Conservation (phyloP, 2,888 invertebrate genomes). For the Alloscopus bannaensis region DNA sequence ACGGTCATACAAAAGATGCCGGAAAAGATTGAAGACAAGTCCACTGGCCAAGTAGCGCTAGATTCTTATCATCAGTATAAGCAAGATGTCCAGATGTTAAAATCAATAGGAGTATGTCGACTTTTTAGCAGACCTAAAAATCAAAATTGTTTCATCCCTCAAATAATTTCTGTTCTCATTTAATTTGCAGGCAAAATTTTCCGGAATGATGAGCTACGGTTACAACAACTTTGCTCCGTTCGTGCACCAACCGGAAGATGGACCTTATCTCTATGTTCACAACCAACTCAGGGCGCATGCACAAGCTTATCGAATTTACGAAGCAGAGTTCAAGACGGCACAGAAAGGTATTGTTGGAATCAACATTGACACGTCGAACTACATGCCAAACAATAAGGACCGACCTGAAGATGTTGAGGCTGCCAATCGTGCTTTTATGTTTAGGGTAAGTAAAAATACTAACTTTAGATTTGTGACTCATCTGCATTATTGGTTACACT, state of each 20-base stretch:
- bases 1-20: conserved; percentile 74
- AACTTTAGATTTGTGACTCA: background rate
- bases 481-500: background rate
- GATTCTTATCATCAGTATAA: conserved; percentile 76
- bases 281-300: conserved; percentile 82
- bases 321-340: conserved; percentile 77
- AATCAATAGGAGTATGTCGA: conserved; percentile 74
- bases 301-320: conserved; percentile 80
- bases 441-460: conserved; percentile 60
- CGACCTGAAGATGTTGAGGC: conserved; percentile 67
- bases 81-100: conserved; percentile 76
- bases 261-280: conserved; percentile 81
- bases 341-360: conserved; percentile 73
- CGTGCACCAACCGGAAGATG: conserved; percentile 76
- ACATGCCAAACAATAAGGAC: conserved; percentile 68
- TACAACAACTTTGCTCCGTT: conserved; percentile 76
- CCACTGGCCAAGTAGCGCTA: conserved; percentile 76
- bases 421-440: conserved; percentile 70
- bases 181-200: conserved; percentile 73
- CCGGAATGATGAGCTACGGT: conserved; percentile 76
- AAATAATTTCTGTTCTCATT: too few species aligned
- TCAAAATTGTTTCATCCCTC: background rate
- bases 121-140: too few species aligned
- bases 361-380: conserved; percentile 70
- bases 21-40: conserved; percentile 73